Percentiles rank a stretch among this genome's conserved stretches.
Evolutionary conservation across 2,113 vertebrate genomes (phyloP).

Genomic region (Phoxinus phoxinus): DNA sequence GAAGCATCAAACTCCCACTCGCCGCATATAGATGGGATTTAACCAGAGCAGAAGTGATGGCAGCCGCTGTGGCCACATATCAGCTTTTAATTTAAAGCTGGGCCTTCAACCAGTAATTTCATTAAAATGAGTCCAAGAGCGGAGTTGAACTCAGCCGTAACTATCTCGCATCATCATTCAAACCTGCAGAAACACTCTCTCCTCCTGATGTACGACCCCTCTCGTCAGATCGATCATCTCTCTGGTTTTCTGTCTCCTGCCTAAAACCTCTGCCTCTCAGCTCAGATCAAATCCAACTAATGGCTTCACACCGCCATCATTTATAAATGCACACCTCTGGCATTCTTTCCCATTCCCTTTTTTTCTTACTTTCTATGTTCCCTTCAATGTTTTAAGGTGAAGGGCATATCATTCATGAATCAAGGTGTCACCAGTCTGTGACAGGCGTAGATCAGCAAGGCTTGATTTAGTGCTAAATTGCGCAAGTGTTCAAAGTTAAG

Average conservation of each 20-base stretch:
- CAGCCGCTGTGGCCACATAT: slow-evolving; percentile 36
- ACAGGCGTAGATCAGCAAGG: slow-evolving; percentile 15
- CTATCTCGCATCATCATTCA: slow-evolving; percentile 28
- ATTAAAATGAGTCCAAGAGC: slow-evolving; percentile 38
- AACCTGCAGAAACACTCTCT: slow-evolving; percentile 34
- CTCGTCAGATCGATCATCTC: slow-evolving; percentile 36
- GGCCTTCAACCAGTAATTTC: slow-evolving; percentile 48
- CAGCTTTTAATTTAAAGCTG: slow-evolving; percentile 48
- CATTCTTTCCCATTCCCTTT: background rate
- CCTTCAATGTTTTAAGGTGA: slow-evolving; percentile 12
- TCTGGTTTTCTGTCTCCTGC: slow-evolving; percentile 34
- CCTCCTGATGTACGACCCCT: slow-evolving; percentile 28
- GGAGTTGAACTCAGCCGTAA: slow-evolving; percentile 35
- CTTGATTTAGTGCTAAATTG: slow-evolving; percentile 46
- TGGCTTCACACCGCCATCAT: slow-evolving; percentile 33
- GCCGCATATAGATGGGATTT: slow-evolving; percentile 32
- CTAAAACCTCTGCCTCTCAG: slow-evolving; percentile 45
- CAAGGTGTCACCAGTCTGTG: slow-evolving; percentile 2
- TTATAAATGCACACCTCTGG: slow-evolving; percentile 43
- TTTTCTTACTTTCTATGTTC: background rate
- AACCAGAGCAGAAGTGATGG: slow-evolving; percentile 42
- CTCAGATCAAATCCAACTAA: slow-evolving; percentile 42
- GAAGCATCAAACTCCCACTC: slow-evolving; percentile 27
- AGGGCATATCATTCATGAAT: slow-evolving; percentile 36
- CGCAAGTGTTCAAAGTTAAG: background rate